A percentile compares a stretch with the other conserved stretches of the same genome.
Conservation (phyloP, 2,888 invertebrate genomes). For the Drosophila leonis region DNA sequence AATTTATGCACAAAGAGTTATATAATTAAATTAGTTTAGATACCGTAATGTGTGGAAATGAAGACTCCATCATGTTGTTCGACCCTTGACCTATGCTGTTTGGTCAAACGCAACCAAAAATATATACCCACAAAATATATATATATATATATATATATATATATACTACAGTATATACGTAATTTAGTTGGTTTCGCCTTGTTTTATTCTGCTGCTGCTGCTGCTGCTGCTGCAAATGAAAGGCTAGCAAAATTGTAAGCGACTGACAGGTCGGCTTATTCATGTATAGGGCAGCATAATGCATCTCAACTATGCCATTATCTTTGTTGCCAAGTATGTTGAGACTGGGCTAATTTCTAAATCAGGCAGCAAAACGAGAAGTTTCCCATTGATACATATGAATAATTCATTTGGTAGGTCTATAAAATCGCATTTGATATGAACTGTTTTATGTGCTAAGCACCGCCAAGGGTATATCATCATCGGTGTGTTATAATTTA, state of each 20-base stretch:
- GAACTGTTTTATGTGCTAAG: constrained; percentile 5
- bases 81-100: constrained; percentile 48
- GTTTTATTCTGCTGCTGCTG: constrained; percentile 39
- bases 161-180: constrained; percentile 27
- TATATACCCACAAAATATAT: constrained; percentile 9
- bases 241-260: constrained; percentile 55
- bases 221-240: constrained; percentile 54
- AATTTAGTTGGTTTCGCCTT: constrained; percentile 48
- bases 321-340: background rate
- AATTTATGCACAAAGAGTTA: constrained; percentile 21
- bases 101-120: constrained; percentile 20
- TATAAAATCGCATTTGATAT: background rate
- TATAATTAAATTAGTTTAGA: constrained; percentile 28
- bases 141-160: background rate
- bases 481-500: constrained; percentile 51
- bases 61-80: constrained; percentile 20
- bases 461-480: constrained; percentile 30
- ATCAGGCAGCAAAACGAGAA: background rate
- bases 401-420: background rate
- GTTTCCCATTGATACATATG: background rate
- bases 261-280: constrained; percentile 32
- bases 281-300: constrained; percentile 11
- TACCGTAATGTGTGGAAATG: constrained; percentile 23
- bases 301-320: constrained; percentile 13
- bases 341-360: background rate